A percentile compares a stretch with the other conserved stretches of the same genome.
phyloP scores from a whole-genome alignment of 2,888 invertebrate species.

The Eretmocerus hayati region DNA sequence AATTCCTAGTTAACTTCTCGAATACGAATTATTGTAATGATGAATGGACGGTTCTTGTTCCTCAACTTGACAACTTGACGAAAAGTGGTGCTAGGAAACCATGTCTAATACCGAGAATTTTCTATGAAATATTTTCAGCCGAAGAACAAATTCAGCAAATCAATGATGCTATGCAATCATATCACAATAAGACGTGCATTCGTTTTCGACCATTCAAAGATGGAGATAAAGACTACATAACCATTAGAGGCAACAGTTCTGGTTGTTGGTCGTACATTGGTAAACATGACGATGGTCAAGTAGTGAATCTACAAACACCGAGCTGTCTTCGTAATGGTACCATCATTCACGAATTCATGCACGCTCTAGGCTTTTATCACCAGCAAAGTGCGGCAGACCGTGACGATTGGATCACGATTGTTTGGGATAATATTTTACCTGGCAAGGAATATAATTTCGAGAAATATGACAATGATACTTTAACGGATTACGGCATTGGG shows the following conservation, averaged over 20 bases:
- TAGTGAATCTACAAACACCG: slow-evolving; percentile 49
- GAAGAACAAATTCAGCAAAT: slow-evolving; percentile 49
- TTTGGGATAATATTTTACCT: slow-evolving; percentile 63
- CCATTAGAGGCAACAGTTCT: slow-evolving; percentile 50
- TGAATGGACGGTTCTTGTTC: too few species aligned
- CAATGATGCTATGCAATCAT: slow-evolving; percentile 54
- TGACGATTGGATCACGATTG: slow-evolving; percentile 66
- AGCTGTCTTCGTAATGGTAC: slow-evolving; percentile 49
- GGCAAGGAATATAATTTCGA: slow-evolving; percentile 60
- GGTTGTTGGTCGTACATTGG: slow-evolving; percentile 67
- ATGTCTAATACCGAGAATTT: too few species aligned
- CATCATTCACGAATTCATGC: slow-evolving; percentile 67
- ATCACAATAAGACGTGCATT: slow-evolving; percentile 58
- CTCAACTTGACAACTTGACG: too few species aligned
- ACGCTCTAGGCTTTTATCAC: slow-evolving; percentile 75
- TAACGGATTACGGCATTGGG: slow-evolving; percentile 59
- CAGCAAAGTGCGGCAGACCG: slow-evolving; percentile 75
- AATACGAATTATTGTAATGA: too few species aligned
- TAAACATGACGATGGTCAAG: slow-evolving; percentile 52
- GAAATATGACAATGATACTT: slow-evolving; percentile 58
- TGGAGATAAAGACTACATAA: slow-evolving; percentile 54
- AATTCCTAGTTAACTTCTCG: too few species aligned
- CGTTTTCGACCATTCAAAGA: slow-evolving; percentile 55
- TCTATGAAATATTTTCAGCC: too few species aligned
- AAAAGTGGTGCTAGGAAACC: too few species aligned